phyloP scores from a whole-genome alignment of 1,140 invertebrate species.

The Drosophila pandora region DNA sequence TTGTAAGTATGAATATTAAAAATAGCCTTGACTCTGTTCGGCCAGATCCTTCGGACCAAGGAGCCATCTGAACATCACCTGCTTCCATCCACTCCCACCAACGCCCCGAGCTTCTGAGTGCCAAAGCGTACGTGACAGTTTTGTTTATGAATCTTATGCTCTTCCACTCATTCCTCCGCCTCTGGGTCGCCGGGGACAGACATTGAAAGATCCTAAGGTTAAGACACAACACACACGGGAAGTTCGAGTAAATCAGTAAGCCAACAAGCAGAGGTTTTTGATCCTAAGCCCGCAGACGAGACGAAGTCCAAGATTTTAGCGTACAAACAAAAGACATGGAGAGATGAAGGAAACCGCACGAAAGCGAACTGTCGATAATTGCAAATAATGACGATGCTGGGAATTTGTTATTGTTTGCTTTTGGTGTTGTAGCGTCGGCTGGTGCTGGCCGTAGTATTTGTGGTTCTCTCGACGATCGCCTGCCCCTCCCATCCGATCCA shows the following conservation, averaged over 20 bases:
- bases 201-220: slow-evolving; percentile 74
- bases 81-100: slow-evolving; percentile 12
- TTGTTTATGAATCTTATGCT: slow-evolving; percentile 68
- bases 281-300: slow-evolving; percentile 61
- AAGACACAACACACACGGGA: slow-evolving; percentile 41
- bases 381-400: slow-evolving; percentile 76
- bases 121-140: slow-evolving; percentile 68
- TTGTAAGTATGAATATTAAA: background rate
- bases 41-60: background rate
- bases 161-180: slow-evolving; percentile 53
- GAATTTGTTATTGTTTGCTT: slow-evolving; percentile 60
- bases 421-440: slow-evolving; percentile 28
- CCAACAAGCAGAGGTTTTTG: slow-evolving; percentile 70
- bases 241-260: slow-evolving; percentile 38
- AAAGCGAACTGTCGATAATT: slow-evolving; percentile 77
- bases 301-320: slow-evolving; percentile 59
- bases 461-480: slow-evolving; percentile 48
- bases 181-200: slow-evolving; percentile 12
- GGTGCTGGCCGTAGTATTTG: slow-evolving; percentile 24
- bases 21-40: background rate
- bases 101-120: slow-evolving; percentile 26
- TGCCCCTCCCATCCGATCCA: background rate
- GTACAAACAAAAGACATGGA: slow-evolving; percentile 48
- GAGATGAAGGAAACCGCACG: slow-evolving; percentile 52
- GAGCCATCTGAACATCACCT: background rate